Base-by-base conservation (phyloP, 2,113 vertebrate species). In the Eonycteris spelaea region DNA sequence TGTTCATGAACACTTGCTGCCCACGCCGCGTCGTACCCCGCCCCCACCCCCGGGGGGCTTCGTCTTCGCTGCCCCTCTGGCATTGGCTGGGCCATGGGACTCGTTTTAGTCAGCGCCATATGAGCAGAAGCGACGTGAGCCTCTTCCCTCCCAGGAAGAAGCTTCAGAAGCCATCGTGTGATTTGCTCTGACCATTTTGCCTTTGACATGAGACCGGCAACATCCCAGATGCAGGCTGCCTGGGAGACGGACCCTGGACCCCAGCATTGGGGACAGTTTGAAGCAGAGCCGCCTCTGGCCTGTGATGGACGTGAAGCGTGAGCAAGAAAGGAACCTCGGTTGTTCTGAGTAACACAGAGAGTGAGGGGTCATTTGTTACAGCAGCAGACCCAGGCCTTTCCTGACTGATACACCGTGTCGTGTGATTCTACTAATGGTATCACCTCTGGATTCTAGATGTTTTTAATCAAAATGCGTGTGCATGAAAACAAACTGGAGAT, bases 281-380 rank as follows among this genome's bases (percentile, higher is more conserved):
- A 35, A 53, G 43, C 8, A 73, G 35, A 95, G 38, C 24, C 2
- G 1, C 35, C 2, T 26, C 2, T 77, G 57, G 53, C 57, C 55
- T 57, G 8, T 12, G 7, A 35, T n/a, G 15, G 18, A 9, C 12
- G 40, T 4, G 18, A 57, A 48, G 6, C 2, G 0, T 7, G 33
- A 75, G 51, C 74, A 74, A 51, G 55, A 78, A 86, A 55, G 7
- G 65, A 53, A 30, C 0, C 12, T 77, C 16, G 30, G 30, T 21
- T 38, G 12, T 13, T 55, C 55, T n/a, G 75, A 90, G 35, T n/a
- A n/a, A 28, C 35, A 11, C 2, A 65, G 57, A 9, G 15, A 45
- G 53, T 21, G 22, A 21, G 38, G 65, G 7, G 7, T 13, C 22
- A 24, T 55, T 63, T 88, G 82, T 93, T 75, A 70, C 9, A 40